Base-by-base conservation (phyloP, 1,140 invertebrate species). In the Drosophila nannoptera region DNA sequence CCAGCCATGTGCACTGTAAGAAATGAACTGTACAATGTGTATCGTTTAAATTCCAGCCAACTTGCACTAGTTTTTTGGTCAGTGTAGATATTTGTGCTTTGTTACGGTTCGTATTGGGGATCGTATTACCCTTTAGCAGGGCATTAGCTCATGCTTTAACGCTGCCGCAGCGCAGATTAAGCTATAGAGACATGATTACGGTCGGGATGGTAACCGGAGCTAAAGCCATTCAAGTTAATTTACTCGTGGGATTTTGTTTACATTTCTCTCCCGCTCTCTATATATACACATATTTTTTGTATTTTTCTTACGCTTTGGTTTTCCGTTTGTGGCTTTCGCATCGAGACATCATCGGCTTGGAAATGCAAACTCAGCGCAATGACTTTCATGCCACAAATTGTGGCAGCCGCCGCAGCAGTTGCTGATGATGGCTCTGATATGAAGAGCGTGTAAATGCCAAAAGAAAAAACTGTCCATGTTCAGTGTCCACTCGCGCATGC, bases 351-450 rank as follows among this genome's bases (percentile, higher is more conserved):
- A 58, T 69, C 66, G 73, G 56, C 62, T 49, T 56, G n/a, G 22
- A 74, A 77, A 64, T 81, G 78, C 78, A 75, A 67, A 80, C 76
- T 73, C 66, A 76, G 81, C 80, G 64, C 81, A 83, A 80, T 84
- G 78, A 83, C 78, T 83, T 73, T 42, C 49, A 52, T 52, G 49
- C 32, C 49, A 52, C 49, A 52, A 35, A 35, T 52, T 52, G 49
- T 52, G 49, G 49, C 49, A 52, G 32, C 14, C 33, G 45, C 36
- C 63, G 42, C 40, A 22, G 9, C 50, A 36, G 46, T 32, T 32
- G 46, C 29, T 8, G 46, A 29, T 50, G 49, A 35, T 52, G 49
- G 16, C 49, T 52, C 14, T n/a, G 16, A 35, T 16, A 36, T 52
- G 31, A 35, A 12, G 31, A 50, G 45, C 61, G 73, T 61, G 38